phyloP scores from a whole-genome alignment of 2,113 vertebrate genomes.

The Cryptotis parvus region DNA sequence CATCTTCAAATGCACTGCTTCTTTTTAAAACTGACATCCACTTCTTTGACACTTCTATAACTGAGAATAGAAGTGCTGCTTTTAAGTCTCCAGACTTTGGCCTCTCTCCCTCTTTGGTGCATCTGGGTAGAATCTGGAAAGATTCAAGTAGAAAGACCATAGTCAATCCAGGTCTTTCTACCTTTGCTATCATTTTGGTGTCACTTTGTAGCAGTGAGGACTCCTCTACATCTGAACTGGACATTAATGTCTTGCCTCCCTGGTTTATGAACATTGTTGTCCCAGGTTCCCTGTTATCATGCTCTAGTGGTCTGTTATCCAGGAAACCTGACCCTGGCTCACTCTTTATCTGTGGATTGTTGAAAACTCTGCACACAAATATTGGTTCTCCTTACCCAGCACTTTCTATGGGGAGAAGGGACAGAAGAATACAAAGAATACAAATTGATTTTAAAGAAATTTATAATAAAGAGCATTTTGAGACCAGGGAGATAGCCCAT shows the following conservation, averaged over 20 bases:
- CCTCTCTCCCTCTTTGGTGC: background rate
- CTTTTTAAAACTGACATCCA: background rate
- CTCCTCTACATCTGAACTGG: background rate
- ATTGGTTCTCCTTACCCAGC: background rate
- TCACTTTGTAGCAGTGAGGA: background rate
- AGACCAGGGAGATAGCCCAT: too few relatives aligned
- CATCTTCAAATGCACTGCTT: background rate
- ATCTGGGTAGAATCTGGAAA: background rate
- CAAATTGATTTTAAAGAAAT: background rate
- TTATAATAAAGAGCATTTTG: background rate
- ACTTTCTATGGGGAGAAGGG: background rate
- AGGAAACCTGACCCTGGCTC: background rate
- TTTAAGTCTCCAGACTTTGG: background rate
- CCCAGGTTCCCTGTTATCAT: background rate
- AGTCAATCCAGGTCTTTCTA: background rate
- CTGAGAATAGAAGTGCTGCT: background rate
- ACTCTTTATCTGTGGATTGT: background rate
- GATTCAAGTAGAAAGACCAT: too few relatives aligned
- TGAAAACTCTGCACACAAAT: background rate
- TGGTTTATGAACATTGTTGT: background rate
- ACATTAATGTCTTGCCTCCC: background rate
- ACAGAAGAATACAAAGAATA: background rate
- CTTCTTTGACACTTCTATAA: background rate
- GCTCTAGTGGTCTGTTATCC: background rate
- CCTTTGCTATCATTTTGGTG: background rate